These are phyloP conservation scores for Enteromius treurensis DNA, from an alignment of 2,797 vertebrate genomes.

Conservation along the genomic window DNA sequence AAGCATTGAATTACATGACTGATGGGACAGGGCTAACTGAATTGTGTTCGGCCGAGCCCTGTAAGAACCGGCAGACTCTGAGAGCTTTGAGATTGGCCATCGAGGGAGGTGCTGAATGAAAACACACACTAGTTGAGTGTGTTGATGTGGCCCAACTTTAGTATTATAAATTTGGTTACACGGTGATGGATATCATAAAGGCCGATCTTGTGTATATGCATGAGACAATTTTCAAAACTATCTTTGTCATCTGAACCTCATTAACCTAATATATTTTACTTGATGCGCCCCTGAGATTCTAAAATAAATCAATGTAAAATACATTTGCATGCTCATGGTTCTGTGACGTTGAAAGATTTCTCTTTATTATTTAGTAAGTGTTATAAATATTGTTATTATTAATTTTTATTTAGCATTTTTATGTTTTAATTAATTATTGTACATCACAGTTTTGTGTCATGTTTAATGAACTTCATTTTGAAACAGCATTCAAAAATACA, in stretches of 20 bases:
- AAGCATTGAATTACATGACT: conserved; percentile 48
- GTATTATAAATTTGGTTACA: conserved; percentile 39
- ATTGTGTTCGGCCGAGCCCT: conserved; percentile 41
- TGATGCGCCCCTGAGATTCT: neutral
- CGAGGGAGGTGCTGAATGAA: conserved; percentile 51
- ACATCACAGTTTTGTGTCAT: neutral
- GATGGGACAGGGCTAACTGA: conserved; percentile 51
- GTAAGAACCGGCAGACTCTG: conserved; percentile 29
- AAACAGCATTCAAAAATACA: neutral
- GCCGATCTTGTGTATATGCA: neutral
- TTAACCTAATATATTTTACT: neutral
- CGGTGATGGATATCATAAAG: conserved; percentile 38
- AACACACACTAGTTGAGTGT: conserved; percentile 42
- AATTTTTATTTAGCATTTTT: too few relatives aligned
- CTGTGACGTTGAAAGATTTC: neutral
- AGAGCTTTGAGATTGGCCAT: conserved; percentile 46
- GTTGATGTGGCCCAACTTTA: conserved; percentile 32
- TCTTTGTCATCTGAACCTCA: neutral
- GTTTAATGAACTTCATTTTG: neutral
- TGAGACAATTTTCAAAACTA: neutral
- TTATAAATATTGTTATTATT: too few relatives aligned
- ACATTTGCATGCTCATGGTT: neutral
- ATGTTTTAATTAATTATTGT: neutral
- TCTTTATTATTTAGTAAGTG: too few relatives aligned
- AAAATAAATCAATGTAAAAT: neutral